Evolutionary conservation across 2,888 invertebrate species (phyloP).

Genomic region (Tachina grossa): DNA sequence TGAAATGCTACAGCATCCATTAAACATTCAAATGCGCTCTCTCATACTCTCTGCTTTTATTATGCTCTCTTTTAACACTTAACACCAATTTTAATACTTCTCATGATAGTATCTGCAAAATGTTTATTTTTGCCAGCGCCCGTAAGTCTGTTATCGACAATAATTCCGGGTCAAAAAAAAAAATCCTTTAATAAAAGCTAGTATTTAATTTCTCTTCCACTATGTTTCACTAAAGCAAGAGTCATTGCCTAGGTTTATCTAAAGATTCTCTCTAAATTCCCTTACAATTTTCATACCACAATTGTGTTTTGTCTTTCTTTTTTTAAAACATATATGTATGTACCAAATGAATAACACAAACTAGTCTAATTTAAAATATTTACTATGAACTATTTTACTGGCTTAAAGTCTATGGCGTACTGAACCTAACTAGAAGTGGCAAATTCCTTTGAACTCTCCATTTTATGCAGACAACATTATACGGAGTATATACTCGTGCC

Average conservation of each 20-base stretch:
- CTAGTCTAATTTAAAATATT: constrained; percentile 19
- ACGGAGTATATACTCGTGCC: background rate
- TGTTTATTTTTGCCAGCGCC: constrained; percentile 64
- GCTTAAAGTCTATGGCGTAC: constrained; percentile 62
- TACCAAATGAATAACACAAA: background rate
- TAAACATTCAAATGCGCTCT: background rate
- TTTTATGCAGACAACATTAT: background rate
- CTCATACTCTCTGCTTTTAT: background rate
- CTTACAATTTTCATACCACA: background rate
- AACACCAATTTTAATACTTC: constrained; percentile 42
- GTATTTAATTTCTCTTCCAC: constrained; percentile 19
- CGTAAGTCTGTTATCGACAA: constrained; percentile 54
- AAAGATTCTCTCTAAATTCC: background rate
- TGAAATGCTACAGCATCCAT: constrained; percentile 66
- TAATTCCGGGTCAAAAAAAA: constrained; percentile 29
- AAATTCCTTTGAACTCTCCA: constrained; percentile 66
- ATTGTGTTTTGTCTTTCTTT: background rate
- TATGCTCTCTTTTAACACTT: background rate
- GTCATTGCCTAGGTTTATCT: background rate
- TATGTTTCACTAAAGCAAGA: background rate
- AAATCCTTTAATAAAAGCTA: background rate
- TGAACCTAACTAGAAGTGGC: constrained; percentile 49
- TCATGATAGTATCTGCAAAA: background rate
- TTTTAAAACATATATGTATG: background rate
- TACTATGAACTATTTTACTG: constrained; percentile 49